Conservation (phyloP, 2,113 vertebrate species). For the Trematomus loennbergii region DNA sequence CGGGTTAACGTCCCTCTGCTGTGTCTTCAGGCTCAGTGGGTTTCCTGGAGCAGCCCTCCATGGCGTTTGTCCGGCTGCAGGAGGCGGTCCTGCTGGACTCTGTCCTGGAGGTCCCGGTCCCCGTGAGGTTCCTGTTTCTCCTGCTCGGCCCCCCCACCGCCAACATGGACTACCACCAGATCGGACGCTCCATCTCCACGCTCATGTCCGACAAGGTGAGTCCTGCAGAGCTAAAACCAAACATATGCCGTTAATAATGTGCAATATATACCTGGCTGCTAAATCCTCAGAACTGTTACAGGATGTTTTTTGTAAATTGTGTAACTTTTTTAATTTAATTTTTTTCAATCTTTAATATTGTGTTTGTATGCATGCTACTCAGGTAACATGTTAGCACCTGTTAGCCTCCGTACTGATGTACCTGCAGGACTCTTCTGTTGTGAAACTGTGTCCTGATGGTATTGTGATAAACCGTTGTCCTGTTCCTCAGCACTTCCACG, state of each 20-base stretch:
- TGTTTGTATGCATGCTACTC: no score
- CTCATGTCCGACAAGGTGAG: constrained; percentile 98
- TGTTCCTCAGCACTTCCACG: constrained; percentile 89
- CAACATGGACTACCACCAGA: constrained; percentile 98
- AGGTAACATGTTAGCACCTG: no score
- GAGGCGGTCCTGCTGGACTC: constrained; percentile 94
- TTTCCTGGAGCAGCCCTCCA: constrained; percentile 96
- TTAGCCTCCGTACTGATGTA: no score
- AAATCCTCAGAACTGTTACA: no score
- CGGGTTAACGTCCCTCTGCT: background rate
- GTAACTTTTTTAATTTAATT: no score
- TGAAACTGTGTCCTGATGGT: background rate
- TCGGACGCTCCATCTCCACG: constrained; percentile 97
- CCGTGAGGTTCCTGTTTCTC: constrained; percentile 95
- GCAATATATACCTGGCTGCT: background rate
- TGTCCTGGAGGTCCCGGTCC: constrained; percentile 95
- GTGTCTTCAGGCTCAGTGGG: constrained; percentile 88
- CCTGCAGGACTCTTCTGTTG: no score
- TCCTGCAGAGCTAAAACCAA: no score
- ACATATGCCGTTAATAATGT: no score
- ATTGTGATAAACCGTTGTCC: background rate
- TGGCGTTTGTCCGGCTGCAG: constrained; percentile 96
- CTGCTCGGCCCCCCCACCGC: constrained; percentile 92
- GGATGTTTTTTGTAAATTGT: no score
- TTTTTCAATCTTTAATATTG: no score